Percentiles rank a stretch among this genome's conserved stretches.
phyloP scores from a whole-genome alignment of 2,888 invertebrate species.

The Horisme vitalbata region DNA sequence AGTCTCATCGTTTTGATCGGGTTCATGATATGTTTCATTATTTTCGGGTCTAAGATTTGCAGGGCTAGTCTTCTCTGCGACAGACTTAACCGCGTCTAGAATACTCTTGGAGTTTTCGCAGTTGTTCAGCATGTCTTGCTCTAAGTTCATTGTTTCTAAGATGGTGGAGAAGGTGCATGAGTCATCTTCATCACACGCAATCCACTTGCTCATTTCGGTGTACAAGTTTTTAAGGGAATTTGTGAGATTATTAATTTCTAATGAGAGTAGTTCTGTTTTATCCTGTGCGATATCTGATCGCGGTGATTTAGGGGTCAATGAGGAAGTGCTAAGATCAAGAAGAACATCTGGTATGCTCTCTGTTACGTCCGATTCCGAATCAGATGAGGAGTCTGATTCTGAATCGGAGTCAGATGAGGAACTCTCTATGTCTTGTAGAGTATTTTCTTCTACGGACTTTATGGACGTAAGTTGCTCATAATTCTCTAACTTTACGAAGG shows the following conservation, averaged over 20 bases:
- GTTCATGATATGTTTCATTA: no score
- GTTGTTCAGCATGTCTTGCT: neutral
- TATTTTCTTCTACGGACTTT: neutral
- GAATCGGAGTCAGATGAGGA: conserved; percentile 10
- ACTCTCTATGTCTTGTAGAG: neutral
- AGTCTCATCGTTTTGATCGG: neutral
- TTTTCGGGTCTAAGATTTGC: neutral
- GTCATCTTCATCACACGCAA: conserved; percentile 1
- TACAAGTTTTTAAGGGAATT: conserved; percentile 1
- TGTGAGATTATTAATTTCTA: conserved; percentile 2
- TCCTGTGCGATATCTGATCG: neutral
- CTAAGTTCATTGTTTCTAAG: neutral
- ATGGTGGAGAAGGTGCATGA: neutral
- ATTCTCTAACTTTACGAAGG: conserved; percentile 47
- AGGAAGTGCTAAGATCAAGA: conserved; percentile 21
- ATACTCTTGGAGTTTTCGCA: conserved; percentile 1
- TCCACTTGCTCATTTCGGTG: conserved; percentile 4
- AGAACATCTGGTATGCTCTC: neutral
- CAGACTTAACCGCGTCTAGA: neutral
- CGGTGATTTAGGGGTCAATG: conserved; percentile 1
- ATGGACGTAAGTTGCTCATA: neutral
- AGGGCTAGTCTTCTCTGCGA: neutral
- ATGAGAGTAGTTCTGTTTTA: neutral
- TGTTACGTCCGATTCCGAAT: neutral
- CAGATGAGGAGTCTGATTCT: conserved; percentile 7